Base-by-base conservation (phyloP, 2,888 invertebrate genomes). In the Athalia rosae region DNA sequence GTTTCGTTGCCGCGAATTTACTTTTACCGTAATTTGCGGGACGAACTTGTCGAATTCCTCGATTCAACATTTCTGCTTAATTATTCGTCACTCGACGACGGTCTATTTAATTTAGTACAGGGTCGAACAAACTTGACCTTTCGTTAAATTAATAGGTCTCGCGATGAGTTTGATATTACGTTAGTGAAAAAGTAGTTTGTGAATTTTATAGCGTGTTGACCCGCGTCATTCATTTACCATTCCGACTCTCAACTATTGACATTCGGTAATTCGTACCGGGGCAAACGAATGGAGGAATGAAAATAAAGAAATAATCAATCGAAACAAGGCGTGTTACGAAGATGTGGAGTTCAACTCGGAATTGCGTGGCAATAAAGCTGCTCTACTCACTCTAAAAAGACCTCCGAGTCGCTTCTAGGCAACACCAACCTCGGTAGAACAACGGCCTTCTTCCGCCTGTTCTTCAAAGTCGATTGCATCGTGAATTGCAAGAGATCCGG, bases 321-420 rank as follows among this genome's bases (percentile, higher is more conserved):
- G 15, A 58, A 56, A 8, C 45, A 3, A 45, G 7, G 53, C 6
- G n/a, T n/a, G 53, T 45, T 8, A 13, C 1, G 58, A 15, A 4
- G 43, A 13, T 7, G 15, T n/a, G n/a, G 58, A 71, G 45, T 45
- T 71, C 45, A 43, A 71, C 9, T 13, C 13, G 45, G n/a, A 58
- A 71, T 53, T n/a, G 53, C 9, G 53, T 53, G n/a, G 56, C 58
- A 8, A 43, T 15, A 69, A 53, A 3, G 50, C 69, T 58, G 45
- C 77, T 79, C 84, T 90, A 93, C 93, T 93, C 91, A 93, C 93
- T 92, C 92, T 87, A 92, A 89, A 87, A 89, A 90, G 86, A 94
- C 93, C 83, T 95, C 94, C 81, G 95, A 94, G 89, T 95, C 95
- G 87, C 94, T 94, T 87, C 94, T 92, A 71, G 95, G 95, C 84